Evolutionary conservation across 2,797 vertebrate species (phyloP), one percentile per base, ranked within the genome.

Genomic region (Acrossocheilus wenchowensis): DNA sequence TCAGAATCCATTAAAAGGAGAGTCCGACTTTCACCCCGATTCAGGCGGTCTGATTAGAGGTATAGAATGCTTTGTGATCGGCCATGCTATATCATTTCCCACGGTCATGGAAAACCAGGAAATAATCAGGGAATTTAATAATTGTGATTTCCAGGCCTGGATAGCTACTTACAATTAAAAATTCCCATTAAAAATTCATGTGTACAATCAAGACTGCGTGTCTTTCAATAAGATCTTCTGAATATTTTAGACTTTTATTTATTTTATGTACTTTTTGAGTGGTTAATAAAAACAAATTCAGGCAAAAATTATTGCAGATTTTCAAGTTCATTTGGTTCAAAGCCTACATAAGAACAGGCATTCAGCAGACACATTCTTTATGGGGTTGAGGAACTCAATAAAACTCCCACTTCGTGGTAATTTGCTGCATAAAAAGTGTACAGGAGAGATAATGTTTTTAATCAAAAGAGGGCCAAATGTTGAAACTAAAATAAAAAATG

Each of bases 1-100:
- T 48, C 72, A 21, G 60, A 88, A 87, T 41, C 78, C 71, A 87
- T 92, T 87, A 87, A 69, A 86, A 48, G 48, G 36, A 54, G n/a
- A 30, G 79, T 43, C 60, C 10, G 26, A 66, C 45, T 84, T 85
- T 85, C 75, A 78, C 64, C 43, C 50, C 52, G 21, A 66, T 83
- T 62, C 72, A 80, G 75, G 78, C 41, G 3, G 4, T 52, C 39
- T 85, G 83, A 82, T 89, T 83, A 26, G 19, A 39, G 43, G 23
- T 26, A 39, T 9, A 68, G 43, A 26, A 45, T 80, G 75, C 57
- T 79, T 60, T 73, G 74, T 73, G 60, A 36, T 34, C 23, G 26
- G 43, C 60, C 66, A 30, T 57, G 12, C 75, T 30, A 5, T 69
- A 36, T 36, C 57, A 73, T 23, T 30, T 36, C 34, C 73, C 10